Evolutionary conservation across 2,113 vertebrate genomes (phyloP), one percentile per base, ranked within the genome.

Genomic region (Dipodomys merriami): DNA sequence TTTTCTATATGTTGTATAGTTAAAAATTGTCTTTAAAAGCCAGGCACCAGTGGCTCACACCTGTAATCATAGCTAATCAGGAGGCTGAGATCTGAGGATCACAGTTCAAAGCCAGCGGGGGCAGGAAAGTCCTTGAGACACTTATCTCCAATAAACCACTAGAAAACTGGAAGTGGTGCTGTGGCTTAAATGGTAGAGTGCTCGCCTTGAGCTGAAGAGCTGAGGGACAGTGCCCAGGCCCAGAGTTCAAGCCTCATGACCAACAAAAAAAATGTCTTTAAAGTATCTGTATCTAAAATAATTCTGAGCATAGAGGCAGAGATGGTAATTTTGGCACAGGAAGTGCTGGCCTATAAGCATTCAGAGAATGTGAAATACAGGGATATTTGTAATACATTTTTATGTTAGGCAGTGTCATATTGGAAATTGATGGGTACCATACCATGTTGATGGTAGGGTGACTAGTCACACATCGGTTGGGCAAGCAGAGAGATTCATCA

Each of bases 401-500:
- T n/a, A 64, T 92, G 39, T 93, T 80, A 84, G 68, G 67, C 23
- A 53, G 0, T 57, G 10, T 94, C n/a, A 49, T 35, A 69, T 60
- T 90, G 79, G 67, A 94, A 91, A 92, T 25, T 91, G 81, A 88
- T 91, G 49, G 33, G 16, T 86, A 39, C 20, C 39, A 83, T 82
- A 79, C 44, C 44, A 67, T 53, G 25, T 33, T 74, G 62, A 94
- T 33, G 78, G 72, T 82, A 94, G 69, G 65, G 79, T 83, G 46
- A 81, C 62, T 92, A 64, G 64, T 69, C 46, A 92, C 65, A 77
- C 30, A 86, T 69, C 35, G 46, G 29, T 3, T 80, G 23, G 33
- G 30, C 5, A 39, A 30, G 46, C 23, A 18, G n/a, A 86, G 60
- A 81, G 80, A 89, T 60, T 91, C 30, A 78, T 83, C 19, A 22